phyloP scores from a whole-genome alignment of 2,888 invertebrate species.

The Drosophila seclusa region DNA sequence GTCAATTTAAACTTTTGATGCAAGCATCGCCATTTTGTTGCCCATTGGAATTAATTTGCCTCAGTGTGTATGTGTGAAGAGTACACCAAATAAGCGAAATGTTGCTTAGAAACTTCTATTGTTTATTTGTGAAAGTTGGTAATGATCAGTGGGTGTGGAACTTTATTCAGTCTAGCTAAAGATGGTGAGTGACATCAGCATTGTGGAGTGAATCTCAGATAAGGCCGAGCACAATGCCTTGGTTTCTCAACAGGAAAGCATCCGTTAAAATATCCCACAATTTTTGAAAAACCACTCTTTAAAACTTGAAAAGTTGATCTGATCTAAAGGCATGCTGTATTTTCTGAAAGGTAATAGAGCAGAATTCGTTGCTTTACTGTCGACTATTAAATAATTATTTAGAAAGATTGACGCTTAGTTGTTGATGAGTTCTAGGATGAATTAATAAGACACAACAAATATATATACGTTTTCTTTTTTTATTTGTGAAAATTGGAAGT shows the following conservation, averaged over 20 bases:
- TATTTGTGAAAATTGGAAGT: slow-evolving; percentile 23
- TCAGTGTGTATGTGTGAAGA: not conserved
- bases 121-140: slow-evolving; percentile 24
- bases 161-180: not conserved
- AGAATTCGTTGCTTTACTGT: not conserved
- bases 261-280: not conserved
- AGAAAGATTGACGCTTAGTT: not conserved
- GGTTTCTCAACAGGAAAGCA: not conserved
- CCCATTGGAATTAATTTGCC: slow-evolving; percentile 35
- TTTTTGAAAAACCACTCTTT: not conserved
- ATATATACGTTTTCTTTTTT: not conserved
- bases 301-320: not conserved
- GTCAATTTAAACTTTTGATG: slow-evolving; percentile 64
- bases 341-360: not conserved
- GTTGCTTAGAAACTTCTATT: slow-evolving; percentile 34
- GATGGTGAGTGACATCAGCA: not conserved
- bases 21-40: slow-evolving; percentile 48
- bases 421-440: not conserved
- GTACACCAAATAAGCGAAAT: slow-evolving; percentile 1
- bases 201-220: not conserved
- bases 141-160: not conserved
- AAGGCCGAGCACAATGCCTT: not conserved
- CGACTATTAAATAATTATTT: no score
- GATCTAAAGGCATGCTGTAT: not conserved
- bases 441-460: not conserved